These are phyloP conservation scores for Ophion ellenae DNA, from an alignment of 2,888 invertebrate species.

Conservation along the genomic window DNA sequence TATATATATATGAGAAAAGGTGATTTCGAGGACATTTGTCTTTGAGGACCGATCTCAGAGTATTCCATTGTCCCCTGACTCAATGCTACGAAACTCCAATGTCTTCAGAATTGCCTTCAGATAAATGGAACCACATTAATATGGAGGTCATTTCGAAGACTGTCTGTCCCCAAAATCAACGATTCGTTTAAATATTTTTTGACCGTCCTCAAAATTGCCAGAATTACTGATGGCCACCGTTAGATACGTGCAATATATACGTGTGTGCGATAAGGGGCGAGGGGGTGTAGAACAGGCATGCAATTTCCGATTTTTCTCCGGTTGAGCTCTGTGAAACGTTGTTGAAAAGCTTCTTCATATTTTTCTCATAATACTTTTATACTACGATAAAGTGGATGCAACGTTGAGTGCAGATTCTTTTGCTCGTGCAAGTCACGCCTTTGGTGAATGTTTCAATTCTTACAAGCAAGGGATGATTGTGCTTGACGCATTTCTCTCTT, in stretches of 20 bases:
- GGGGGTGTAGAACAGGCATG: conserved; percentile 9
- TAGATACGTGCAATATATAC: neutral
- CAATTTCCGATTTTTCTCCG: conserved; percentile 52
- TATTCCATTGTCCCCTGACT: neutral
- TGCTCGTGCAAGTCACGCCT: neutral
- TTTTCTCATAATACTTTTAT: conserved; percentile 40
- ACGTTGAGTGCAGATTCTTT: conserved; percentile 18
- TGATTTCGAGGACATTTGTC: neutral
- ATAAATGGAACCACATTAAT: neutral
- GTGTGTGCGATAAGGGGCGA: neutral
- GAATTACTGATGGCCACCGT: neutral
- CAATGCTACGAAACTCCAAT: neutral
- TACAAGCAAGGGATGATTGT: neutral
- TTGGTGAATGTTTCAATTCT: neutral
- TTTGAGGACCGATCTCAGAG: neutral
- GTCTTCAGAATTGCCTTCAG: neutral
- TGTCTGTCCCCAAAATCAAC: neutral
- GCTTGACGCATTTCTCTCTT: neutral
- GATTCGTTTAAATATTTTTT: neutral
- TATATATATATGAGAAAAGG: neutral
- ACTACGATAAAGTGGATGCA: conserved; percentile 9
- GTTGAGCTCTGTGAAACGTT: conserved; percentile 26
- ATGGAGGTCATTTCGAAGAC: neutral
- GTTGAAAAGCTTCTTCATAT: conserved; percentile 28
- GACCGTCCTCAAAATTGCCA: neutral